Conservation (phyloP, 2,113 vertebrate genomes). For the Sclerurus mexicanus region DNA sequence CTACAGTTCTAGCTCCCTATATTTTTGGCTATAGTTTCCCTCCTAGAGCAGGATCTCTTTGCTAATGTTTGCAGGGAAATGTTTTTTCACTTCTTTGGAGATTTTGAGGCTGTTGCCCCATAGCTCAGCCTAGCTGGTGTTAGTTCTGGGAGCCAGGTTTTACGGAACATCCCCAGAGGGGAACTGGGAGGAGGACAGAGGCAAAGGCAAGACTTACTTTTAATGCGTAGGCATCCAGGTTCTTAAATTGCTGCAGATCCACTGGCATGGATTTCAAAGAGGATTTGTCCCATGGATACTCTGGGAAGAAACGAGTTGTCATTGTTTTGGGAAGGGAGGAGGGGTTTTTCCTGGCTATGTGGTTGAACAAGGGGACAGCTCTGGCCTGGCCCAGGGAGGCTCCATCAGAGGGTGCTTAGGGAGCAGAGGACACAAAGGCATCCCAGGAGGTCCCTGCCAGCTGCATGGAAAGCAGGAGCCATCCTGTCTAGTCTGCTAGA, state of each 20-base stretch:
- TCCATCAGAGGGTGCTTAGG: neutral
- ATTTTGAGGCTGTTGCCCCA: neutral
- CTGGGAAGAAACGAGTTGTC: slow-evolving; percentile 57
- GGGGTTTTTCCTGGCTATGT: neutral
- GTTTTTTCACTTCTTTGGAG: neutral
- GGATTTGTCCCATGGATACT: slow-evolving; percentile 82
- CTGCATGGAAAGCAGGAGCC: neutral
- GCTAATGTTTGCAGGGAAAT: neutral
- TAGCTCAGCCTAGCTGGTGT: neutral
- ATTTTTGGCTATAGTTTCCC: neutral
- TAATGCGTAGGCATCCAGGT: slow-evolving; percentile 77
- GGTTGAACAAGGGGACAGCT: neutral
- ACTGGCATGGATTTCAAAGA: slow-evolving; percentile 80
- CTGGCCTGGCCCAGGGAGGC: neutral
- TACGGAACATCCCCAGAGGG: rapidly evolving
- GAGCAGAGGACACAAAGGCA: neutral
- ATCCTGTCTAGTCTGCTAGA: neutral
- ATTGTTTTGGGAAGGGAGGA: neutral
- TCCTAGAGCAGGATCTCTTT: neutral
- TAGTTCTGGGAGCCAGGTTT: neutral
- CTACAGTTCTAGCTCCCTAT: neutral
- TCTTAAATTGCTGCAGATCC: slow-evolving; percentile 77
- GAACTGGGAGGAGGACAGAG: neutral
- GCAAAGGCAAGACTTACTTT: slow-evolving; percentile 68
- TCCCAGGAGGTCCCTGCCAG: neutral